These are phyloP conservation scores for Blastobasis adustella DNA, from an alignment of 2,888 invertebrate species.

Conservation along the genomic window DNA sequence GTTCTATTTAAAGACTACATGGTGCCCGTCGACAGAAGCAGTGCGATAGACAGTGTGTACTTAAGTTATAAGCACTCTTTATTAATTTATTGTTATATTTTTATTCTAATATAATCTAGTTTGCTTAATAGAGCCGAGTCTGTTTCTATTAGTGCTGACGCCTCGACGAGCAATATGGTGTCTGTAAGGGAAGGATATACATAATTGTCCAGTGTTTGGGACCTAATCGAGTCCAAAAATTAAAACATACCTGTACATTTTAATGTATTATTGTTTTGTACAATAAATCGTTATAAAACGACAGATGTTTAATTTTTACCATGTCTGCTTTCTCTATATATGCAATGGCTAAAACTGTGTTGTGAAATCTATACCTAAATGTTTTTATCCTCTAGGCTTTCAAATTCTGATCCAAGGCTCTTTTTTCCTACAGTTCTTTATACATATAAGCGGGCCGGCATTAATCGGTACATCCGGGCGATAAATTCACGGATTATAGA, in stretches of 20 bases:
- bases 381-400: too few relatives aligned
- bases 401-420: too few relatives aligned
- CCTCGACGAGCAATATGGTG: constrained; percentile 74
- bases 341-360: too few relatives aligned
- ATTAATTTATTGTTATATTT: constrained; percentile 72
- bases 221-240: constrained; percentile 67
- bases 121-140: constrained; percentile 72
- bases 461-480: too few relatives aligned
- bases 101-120: constrained; percentile 68
- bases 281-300: constrained; percentile 76
- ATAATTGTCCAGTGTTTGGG: constrained; percentile 72
- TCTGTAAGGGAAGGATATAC: constrained; percentile 72
- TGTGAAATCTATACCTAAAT: too few relatives aligned
- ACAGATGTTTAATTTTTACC: constrained; percentile 42
- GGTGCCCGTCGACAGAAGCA: constrained; percentile 72
- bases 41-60: constrained; percentile 73
- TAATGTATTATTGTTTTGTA: constrained; percentile 77
- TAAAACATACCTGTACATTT: constrained; percentile 77
- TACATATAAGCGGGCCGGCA: too few relatives aligned
- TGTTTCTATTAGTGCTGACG: constrained; percentile 72
- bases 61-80: constrained; percentile 70
- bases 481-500: too few relatives aligned
- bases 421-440: too few relatives aligned
- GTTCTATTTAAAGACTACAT: constrained; percentile 73
- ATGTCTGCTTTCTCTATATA: neutral